phyloP scores from a whole-genome alignment of 1,140 invertebrate genomes.

The Zaprionus vittiger region DNA sequence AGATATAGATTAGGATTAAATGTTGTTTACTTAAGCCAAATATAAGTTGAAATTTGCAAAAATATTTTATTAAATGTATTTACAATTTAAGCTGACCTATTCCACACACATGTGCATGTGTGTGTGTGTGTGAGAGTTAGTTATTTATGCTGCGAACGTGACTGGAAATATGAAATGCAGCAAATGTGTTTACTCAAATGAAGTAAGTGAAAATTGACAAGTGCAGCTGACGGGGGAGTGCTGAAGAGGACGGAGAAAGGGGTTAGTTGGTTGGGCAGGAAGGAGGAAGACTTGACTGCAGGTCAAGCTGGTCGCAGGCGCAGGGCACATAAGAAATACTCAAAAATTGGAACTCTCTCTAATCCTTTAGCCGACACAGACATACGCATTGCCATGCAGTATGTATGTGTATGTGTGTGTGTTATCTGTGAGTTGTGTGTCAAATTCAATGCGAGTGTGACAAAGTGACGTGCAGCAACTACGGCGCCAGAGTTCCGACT shows the following conservation, averaged over 20 bases:
- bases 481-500: slow-evolving; percentile 54
- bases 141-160: slow-evolving; percentile 78
- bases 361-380: slow-evolving; percentile 56
- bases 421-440: slow-evolving; percentile 50
- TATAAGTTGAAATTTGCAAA: not conserved
- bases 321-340: slow-evolving; percentile 64
- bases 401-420: slow-evolving; percentile 3
- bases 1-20: not conserved
- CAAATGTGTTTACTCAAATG: slow-evolving; percentile 82
- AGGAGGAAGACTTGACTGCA: slow-evolving; percentile 26
- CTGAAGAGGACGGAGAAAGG: no score
- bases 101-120: slow-evolving; percentile 27
- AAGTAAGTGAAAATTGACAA: slow-evolving; percentile 80
- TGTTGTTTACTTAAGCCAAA: slow-evolving; percentile 5
- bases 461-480: slow-evolving; percentile 63
- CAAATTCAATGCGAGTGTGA: slow-evolving; percentile 71
- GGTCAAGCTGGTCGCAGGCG: slow-evolving; percentile 47
- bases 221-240: slow-evolving; percentile 40
- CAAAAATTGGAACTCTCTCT: slow-evolving; percentile 65
- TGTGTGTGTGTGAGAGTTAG: slow-evolving; percentile 12
- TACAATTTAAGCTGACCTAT: slow-evolving; percentile 33
- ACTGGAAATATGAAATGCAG: slow-evolving; percentile 81
- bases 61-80: slow-evolving; percentile 2
- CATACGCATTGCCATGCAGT: slow-evolving; percentile 11
- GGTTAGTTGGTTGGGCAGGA: not conserved